Conservation (phyloP, 2,888 invertebrate species). For the Orchestes rusci region DNA sequence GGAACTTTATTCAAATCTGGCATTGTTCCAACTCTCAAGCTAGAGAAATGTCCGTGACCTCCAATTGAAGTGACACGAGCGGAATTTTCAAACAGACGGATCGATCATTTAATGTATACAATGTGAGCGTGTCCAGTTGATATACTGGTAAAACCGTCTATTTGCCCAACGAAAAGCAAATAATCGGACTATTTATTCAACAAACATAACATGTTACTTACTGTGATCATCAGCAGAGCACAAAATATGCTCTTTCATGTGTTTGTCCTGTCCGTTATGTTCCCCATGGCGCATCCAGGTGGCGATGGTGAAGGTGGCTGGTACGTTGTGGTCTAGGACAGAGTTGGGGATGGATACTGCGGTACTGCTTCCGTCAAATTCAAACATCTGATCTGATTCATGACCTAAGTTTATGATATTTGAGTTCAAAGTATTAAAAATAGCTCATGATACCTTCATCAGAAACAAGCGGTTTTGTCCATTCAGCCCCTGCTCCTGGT, state of each 20-base stretch:
- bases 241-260: conserved; percentile 91
- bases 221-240: conserved; percentile 98
- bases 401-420: conserved; percentile 37
- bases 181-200: too few species aligned
- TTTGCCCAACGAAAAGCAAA: too few species aligned
- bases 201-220: too few species aligned
- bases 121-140: too few species aligned
- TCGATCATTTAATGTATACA: too few species aligned
- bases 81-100: too few species aligned
- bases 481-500: conserved; percentile 71
- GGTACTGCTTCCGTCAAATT: conserved; percentile 87
- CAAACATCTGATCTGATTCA: conserved; percentile 87
- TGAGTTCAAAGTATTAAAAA: background rate
- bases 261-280: conserved; percentile 72
- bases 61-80: too few species aligned
- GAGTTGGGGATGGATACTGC: conserved; percentile 78
- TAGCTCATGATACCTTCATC: conserved; percentile 52
- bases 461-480: conserved; percentile 76
- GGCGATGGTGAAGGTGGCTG: conserved; percentile 79
- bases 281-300: conserved; percentile 94
- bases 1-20: too few species aligned
- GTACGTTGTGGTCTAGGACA: conserved; percentile 68
- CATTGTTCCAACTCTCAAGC: too few species aligned
- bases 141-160: too few species aligned
- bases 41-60: too few species aligned